phyloP scores from a whole-genome alignment of 2,113 vertebrate genomes.

The Hippocampus guttulatus region DNA sequence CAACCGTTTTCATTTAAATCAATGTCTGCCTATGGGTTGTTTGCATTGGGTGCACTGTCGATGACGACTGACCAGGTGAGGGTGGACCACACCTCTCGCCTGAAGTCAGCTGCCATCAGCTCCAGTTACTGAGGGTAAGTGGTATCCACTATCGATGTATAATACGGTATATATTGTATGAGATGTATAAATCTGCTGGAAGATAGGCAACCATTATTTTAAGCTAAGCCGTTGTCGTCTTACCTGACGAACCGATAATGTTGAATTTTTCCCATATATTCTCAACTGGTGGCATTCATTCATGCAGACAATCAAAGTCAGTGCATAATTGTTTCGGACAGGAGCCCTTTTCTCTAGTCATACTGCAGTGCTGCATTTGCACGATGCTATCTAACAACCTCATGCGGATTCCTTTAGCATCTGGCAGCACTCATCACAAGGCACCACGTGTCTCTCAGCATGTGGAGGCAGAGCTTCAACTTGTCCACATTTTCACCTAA shows the following conservation, averaged over 20 bases:
- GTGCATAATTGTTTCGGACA: slow-evolving; percentile 28
- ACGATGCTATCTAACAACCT: slow-evolving; percentile 47
- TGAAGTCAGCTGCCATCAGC: too few relatives aligned
- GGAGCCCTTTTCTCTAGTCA: neutral
- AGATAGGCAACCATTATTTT: neutral
- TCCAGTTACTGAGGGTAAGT: neutral
- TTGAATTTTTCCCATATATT: neutral
- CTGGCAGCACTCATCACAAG: slow-evolving; percentile 46
- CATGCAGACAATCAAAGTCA: slow-evolving; percentile 14
- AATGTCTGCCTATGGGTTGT: too few relatives aligned
- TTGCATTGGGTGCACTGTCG: too few relatives aligned
- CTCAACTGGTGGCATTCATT: slow-evolving; percentile 19
- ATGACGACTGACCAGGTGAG: too few relatives aligned
- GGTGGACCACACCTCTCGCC: too few relatives aligned
- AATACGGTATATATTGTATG: too few relatives aligned
- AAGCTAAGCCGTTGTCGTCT: neutral
- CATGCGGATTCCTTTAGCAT: slow-evolving; percentile 66
- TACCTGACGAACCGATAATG: neutral
- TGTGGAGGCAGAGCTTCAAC: slow-evolving; percentile 14
- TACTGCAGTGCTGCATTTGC: slow-evolving; percentile 14
- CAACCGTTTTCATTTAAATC: too few relatives aligned
- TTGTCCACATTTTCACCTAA: slow-evolving; percentile 37
- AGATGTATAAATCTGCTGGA: neutral
- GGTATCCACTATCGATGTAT: neutral
- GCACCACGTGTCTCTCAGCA: slow-evolving; percentile 14